These are phyloP conservation scores for Chionodraco myersi DNA, from an alignment of 2,113 vertebrate species.

Conservation along the genomic window DNA sequence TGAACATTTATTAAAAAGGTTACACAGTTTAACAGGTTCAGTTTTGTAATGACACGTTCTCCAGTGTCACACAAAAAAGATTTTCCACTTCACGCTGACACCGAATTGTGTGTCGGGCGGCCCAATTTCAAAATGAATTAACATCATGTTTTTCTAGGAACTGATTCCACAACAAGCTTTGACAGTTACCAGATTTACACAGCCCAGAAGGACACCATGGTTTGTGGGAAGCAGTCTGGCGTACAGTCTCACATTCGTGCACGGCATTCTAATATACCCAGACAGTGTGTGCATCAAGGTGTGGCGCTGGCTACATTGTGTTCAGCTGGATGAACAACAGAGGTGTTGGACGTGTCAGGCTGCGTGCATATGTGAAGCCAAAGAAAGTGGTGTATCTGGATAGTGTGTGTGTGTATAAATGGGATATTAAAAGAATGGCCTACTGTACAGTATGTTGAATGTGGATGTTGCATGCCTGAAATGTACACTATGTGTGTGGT, in stretches of 20 bases:
- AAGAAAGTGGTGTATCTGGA: conserved; percentile 13
- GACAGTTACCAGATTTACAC: conserved; percentile 35
- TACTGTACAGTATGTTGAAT: neutral
- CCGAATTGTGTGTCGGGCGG: neutral
- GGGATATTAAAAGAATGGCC: conserved; percentile 1
- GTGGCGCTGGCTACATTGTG: conserved; percentile 1
- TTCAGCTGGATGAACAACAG: conserved; percentile 27
- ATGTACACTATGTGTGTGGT: no score
- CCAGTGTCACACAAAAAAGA: neutral
- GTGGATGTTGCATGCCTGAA: neutral
- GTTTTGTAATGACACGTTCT: neutral
- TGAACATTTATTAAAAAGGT: no score
- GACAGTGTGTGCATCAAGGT: conserved; percentile 35
- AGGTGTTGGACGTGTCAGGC: neutral
- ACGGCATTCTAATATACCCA: conserved; percentile 37
- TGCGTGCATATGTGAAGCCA: neutral
- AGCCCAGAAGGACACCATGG: conserved; percentile 16
- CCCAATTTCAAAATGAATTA: neutral
- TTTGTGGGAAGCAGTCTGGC: conserved; percentile 23
- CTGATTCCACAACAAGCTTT: neutral
- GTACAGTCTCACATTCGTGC: conserved; percentile 36
- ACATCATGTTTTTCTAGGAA: neutral
- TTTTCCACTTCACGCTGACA: neutral
- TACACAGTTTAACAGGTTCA: neutral
- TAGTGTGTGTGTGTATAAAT: conserved; percentile 7